A percentile compares a stretch with the other conserved stretches of the same genome.
Conservation (phyloP, 2,797 vertebrate species). For the Coracias cyanogaster region DNA sequence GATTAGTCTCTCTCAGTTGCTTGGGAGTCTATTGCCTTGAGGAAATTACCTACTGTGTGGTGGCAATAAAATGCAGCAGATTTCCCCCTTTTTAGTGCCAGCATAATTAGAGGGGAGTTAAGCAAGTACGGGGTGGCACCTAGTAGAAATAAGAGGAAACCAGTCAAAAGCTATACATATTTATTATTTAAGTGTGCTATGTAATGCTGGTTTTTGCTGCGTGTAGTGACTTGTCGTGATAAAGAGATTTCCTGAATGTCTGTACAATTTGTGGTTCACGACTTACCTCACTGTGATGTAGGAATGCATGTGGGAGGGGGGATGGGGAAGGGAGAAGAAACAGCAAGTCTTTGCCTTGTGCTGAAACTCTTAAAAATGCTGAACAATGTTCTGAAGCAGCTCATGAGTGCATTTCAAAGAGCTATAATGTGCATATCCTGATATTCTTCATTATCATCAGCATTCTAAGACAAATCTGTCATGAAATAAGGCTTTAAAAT, state of each 20-base stretch:
- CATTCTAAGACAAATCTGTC: not conserved
- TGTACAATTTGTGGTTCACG: not conserved
- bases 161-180: rapidly evolving
- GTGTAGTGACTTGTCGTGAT: not conserved
- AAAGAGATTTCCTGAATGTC: not conserved
- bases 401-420: not conserved
- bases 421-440: not conserved
- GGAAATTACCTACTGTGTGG: rapidly evolving
- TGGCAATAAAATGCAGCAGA: not conserved
- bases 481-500: slow-evolving; percentile 21
- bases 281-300: not conserved
- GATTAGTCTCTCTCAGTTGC: not conserved
- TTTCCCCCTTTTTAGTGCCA: not conserved
- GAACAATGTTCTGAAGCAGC: not conserved
- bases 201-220: not conserved
- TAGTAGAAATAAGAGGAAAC: not conserved
- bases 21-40: not conserved
- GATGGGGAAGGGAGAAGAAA: not conserved
- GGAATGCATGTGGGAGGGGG: not conserved
- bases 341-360: not conserved
- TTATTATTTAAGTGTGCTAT: not conserved
- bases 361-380: not conserved
- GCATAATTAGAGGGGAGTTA: not conserved
- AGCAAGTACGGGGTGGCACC: not conserved
- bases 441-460: not conserved